Base-by-base conservation (phyloP, 2,888 invertebrate genomes). In the Psylliodes chrysocephalus region DNA sequence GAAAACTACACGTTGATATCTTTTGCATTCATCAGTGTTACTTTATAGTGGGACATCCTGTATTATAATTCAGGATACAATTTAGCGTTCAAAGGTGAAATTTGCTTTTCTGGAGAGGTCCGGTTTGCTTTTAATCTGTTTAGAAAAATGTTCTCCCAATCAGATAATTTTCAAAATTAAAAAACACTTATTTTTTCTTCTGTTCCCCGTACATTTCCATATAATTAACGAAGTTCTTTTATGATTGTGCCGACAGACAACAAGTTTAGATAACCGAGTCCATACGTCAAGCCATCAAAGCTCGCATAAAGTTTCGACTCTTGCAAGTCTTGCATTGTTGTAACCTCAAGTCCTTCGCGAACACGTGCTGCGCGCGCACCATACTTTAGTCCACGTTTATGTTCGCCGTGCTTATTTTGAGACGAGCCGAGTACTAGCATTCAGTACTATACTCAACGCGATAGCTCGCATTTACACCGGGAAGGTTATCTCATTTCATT, bases 301-400 rank as follows among this genome's bases (percentile, higher is more conserved):
- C 49, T 28, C 15, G 17, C 15, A 49, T 49, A 49, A 42, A 49
- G 28, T 28, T 28, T 49, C 18, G 28, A 30, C 7, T 30, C 46
- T n/a, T n/a, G 35, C 14, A 22, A 28, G n/a, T n/a, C n/a, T n/a
- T n/a, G n/a, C n/a, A n/a, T n/a, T n/a, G n/a, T 46, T 15, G 55
- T 33, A 54, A 55, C 54, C 46, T 53, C 60, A 59, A 54, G 64
- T 52, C 30, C 38, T 53, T 63, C 12, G 28, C 8, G 33, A 63
- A 54, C 73, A 73, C 73, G 68, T 73, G 72, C 71, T 72, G 73
- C 73, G 73, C 64, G 70, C 71, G 71, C 73, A 72, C 25, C 42
- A 53, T 46, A 59, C 54, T 59, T 60, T 66, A 60, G 67, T 63
- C 60, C 57, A 52, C 65, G 60, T 60, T 62, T 57, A 38, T 51